Conservation (phyloP, 2,888 invertebrate species). For the Euplexia lucipara region DNA sequence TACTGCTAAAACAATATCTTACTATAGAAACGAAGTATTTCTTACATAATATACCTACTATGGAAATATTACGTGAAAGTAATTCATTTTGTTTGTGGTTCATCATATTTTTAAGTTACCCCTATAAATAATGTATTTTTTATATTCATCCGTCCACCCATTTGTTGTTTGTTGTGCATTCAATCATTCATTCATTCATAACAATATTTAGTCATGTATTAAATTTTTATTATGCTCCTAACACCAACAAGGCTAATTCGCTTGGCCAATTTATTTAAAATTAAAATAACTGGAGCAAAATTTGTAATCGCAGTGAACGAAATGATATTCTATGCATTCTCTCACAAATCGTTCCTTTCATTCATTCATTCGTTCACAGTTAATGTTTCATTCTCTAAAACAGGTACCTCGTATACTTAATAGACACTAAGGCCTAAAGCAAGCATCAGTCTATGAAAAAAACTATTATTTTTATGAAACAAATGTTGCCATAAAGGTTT, state of each 20-base stretch:
- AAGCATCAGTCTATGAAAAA: slow-evolving; percentile 8
- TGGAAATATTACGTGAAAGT: slow-evolving; percentile 23
- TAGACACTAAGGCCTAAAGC: slow-evolving; percentile 10
- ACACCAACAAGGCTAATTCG: neutral
- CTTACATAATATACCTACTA: slow-evolving; percentile 23
- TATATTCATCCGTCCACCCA: slow-evolving; percentile 58
- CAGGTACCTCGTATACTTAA: slow-evolving; percentile 29
- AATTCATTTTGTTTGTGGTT: neutral
- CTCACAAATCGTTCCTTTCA: neutral
- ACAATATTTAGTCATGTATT: neutral
- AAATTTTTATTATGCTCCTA: neutral
- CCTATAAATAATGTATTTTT: slow-evolving; percentile 8
- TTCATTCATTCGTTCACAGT: slow-evolving; percentile 11
- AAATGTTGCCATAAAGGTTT: slow-evolving; percentile 62
- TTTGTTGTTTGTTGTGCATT: slow-evolving; percentile 11
- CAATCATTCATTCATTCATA: slow-evolving; percentile 5
- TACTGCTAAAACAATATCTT: slow-evolving; percentile 2
- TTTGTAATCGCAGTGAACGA: neutral
- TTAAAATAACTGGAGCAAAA: neutral
- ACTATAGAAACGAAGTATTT: slow-evolving; percentile 11
- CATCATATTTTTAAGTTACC: neutral
- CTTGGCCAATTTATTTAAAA: neutral
- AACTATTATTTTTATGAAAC: slow-evolving; percentile 48
- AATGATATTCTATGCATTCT: slow-evolving; percentile 4
- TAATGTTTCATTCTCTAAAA: neutral